Percentiles rank a stretch among this genome's conserved stretches.
Evolutionary conservation across 2,888 invertebrate genomes (phyloP).

Genomic region (Cheilosia urbana): DNA sequence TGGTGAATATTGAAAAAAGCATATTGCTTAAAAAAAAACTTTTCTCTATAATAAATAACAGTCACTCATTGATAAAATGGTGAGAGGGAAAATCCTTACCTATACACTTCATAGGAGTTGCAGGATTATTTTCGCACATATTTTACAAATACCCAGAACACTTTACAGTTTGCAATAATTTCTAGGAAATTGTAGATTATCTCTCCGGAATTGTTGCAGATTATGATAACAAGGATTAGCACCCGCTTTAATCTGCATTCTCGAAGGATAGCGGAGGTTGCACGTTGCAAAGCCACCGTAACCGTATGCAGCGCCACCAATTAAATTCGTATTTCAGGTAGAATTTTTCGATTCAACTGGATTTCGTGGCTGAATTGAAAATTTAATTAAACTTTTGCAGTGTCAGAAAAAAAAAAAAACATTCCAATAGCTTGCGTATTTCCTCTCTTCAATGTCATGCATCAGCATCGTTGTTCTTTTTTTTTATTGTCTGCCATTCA

Average conservation of each 20-base stretch:
- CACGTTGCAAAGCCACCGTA: not conserved
- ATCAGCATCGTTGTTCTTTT: not conserved
- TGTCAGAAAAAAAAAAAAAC: not conserved
- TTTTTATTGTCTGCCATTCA: conserved; percentile 20
- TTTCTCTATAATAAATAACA: too few species aligned
- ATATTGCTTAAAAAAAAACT: too few species aligned
- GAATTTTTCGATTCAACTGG: conserved; percentile 7
- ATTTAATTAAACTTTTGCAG: conserved; percentile 40
- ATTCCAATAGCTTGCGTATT: not conserved
- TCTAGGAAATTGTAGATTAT: too few species aligned
- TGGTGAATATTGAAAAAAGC: too few species aligned
- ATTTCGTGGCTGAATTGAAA: conserved; percentile 9
- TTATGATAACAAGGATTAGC: too few species aligned
- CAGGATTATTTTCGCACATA: too few species aligned
- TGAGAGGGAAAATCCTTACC: too few species aligned
- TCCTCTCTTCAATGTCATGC: not conserved
- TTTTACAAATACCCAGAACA: too few species aligned
- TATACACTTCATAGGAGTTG: too few species aligned
- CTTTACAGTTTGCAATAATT: too few species aligned
- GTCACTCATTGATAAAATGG: too few species aligned
- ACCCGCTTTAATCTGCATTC: not conserved
- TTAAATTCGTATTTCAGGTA: conserved; percentile 24
- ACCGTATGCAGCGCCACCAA: not conserved
- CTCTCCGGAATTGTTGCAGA: too few species aligned
- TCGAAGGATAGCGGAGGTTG: not conserved